Evolutionary conservation across 1,140 invertebrate species (phyloP).

Genomic region (Magallana ariakensis): DNA sequence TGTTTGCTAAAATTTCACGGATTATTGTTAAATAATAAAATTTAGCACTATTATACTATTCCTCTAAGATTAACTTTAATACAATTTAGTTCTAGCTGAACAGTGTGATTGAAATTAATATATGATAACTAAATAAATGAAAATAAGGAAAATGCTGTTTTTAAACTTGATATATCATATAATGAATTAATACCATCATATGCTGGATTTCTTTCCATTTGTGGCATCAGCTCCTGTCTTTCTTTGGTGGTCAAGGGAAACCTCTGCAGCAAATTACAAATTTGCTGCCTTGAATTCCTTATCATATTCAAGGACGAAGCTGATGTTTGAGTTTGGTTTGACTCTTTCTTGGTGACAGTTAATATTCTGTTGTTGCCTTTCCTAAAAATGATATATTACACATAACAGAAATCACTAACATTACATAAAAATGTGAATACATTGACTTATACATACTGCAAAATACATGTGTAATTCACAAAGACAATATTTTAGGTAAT

Average conservation of each 20-base stretch:
- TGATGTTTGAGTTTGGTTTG: constrained; percentile 85
- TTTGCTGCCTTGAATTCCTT: constrained; percentile 84
- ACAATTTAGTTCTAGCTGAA: no score
- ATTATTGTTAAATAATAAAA: background rate
- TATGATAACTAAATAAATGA: background rate
- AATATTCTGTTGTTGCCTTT: constrained; percentile 86
- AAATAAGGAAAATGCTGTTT: background rate
- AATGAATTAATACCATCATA: constrained; percentile 71
- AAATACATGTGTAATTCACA: no score
- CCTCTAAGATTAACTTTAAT: no score
- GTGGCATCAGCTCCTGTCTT: constrained; percentile 84
- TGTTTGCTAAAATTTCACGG: constrained; percentile 60
- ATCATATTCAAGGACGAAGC: constrained; percentile 86
- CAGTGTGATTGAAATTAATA: background rate
- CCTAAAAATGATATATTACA: constrained; percentile 77
- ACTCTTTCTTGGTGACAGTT: constrained; percentile 88
- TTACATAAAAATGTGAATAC: background rate
- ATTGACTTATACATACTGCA: no score
- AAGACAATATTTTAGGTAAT: no score
- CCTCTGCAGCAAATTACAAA: constrained; percentile 83
- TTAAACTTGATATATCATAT: no score
- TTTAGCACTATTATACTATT: no score
- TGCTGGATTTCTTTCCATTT: constrained; percentile 80
- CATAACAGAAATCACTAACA: no score
- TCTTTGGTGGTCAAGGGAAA: constrained; percentile 88